Evolutionary conservation across 1,140 invertebrate species (phyloP).

Genomic region (Aplysia californica): DNA sequence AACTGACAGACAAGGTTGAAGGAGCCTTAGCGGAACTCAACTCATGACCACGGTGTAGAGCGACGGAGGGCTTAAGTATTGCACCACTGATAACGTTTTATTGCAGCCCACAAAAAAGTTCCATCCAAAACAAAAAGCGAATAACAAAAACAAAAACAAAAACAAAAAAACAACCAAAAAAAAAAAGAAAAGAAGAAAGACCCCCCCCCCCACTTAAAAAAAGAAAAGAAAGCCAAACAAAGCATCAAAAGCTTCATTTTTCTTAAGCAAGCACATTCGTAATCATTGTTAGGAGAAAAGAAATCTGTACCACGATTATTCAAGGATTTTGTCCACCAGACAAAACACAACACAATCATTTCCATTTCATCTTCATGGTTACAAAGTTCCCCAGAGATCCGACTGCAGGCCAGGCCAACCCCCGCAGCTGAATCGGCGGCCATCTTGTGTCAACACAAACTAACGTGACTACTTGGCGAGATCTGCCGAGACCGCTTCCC

Average conservation of each 20-base stretch:
- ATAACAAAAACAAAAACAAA: background rate
- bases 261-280: background rate
- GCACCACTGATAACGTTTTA: background rate
- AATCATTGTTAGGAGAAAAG: background rate
- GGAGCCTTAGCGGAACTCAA: background rate
- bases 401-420: background rate
- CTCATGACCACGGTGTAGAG: background rate
- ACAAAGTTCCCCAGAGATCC: background rate
- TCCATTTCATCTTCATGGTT: background rate
- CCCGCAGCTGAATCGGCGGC: background rate
- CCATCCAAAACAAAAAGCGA: background rate
- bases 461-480: conserved; percentile 20
- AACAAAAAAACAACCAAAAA: too few species aligned
- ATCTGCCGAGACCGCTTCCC: conserved; percentile 1
- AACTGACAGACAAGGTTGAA: background rate
- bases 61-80: background rate
- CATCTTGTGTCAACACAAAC: conserved; percentile 9
- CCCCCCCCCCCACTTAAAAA: background rate
- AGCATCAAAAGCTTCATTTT: background rate
- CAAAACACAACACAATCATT: background rate
- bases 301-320: background rate
- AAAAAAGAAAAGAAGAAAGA: background rate
- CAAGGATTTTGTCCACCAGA: background rate
- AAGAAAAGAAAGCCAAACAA: background rate
- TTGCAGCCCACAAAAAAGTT: background rate